Evolutionary conservation across 2,888 invertebrate species (phyloP).

Genomic region (Hyalella azteca): DNA sequence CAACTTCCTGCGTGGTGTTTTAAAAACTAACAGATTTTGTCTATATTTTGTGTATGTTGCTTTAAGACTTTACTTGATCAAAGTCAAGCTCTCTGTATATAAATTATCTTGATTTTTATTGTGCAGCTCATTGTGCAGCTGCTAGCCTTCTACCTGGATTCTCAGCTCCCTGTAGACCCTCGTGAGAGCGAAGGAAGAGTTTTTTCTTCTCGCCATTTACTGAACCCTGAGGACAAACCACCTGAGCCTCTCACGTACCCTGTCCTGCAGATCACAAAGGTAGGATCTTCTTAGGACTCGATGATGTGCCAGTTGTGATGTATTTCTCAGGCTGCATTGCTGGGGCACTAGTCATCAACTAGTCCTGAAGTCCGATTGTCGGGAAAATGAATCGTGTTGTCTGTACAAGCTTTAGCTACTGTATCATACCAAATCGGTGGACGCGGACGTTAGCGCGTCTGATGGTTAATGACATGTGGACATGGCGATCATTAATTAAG

Average conservation of each 20-base stretch:
- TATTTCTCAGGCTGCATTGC: too few species aligned
- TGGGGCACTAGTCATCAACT: too few species aligned
- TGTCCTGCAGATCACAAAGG: slow-evolving; percentile 52
- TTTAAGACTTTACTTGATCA: neutral
- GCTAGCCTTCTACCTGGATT: slow-evolving; percentile 85
- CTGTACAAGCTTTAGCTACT: too few species aligned
- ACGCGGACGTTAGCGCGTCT: too few species aligned
- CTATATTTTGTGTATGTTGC: neutral
- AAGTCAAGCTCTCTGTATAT: neutral
- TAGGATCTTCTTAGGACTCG: too few species aligned
- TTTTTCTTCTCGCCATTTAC: slow-evolving; percentile 63
- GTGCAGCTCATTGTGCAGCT: slow-evolving; percentile 80
- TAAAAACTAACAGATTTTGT: neutral
- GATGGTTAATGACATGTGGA: too few species aligned
- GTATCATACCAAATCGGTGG: too few species aligned
- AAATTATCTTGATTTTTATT: neutral
- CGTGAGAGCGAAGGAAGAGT: slow-evolving; percentile 72
- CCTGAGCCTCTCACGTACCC: slow-evolving; percentile 61
- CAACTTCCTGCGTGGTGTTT: neutral
- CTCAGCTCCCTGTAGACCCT: slow-evolving; percentile 71
- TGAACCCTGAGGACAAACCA: slow-evolving; percentile 66
- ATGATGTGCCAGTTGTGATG: too few species aligned
- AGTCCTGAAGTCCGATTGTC: too few species aligned
- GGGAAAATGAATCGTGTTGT: too few species aligned
- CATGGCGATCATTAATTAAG: too few species aligned